Base-by-base conservation (phyloP, 2,113 vertebrate genomes). In the Madoqua kirkii region DNA sequence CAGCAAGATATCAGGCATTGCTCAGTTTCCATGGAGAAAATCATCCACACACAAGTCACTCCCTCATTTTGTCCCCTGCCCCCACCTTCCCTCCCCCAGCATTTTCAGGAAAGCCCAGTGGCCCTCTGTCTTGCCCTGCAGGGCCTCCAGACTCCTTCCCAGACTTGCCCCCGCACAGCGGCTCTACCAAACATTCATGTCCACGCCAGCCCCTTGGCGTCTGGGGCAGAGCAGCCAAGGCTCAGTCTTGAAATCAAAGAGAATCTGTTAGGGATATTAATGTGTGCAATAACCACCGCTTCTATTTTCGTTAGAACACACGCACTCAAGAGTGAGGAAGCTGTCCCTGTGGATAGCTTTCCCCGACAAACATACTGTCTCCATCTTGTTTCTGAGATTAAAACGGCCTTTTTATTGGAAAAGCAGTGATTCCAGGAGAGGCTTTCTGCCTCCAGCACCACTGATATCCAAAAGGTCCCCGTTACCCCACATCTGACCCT, bases 301-400 rank as follows among this genome's bases (percentile, higher is more conserved):
- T 94, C 78, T 85, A 33, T 92, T 81, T 96, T 59, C 54, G 81
- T 71, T 89, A 84, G 59, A 89, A 74, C 78, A 40, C 29, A 89
- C 57, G 84, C 11, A 3, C 25, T 89, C 50, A 16, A 52, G 89
- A 71, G 87, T 36, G 40, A 19, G 31, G 67, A 92, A 71, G n/a
- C 88, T 54, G 57, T 84, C 87, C 64, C 92, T 60, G 55, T 4
- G 8, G 92, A 83, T 31, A 71, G 76, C 50, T 94, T 79, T 94
- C 57, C 45, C 29, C 0, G 29, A 92, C 57, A 71, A 94, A 43
- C 52, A 8, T 23, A 85, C n/a, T 1, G 2, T 89, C 85, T 89
- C 43, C 36, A 29, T 93, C 82, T 83, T 64, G 8, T 84, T 96
- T 96, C 91, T 74, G 36, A 86, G 57, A 92, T 89, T 79, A 79